Evolutionary conservation across 1,140 invertebrate species (phyloP), one percentile per base, ranked within the genome.

Genomic region (Mactra quadrangularis): DNA sequence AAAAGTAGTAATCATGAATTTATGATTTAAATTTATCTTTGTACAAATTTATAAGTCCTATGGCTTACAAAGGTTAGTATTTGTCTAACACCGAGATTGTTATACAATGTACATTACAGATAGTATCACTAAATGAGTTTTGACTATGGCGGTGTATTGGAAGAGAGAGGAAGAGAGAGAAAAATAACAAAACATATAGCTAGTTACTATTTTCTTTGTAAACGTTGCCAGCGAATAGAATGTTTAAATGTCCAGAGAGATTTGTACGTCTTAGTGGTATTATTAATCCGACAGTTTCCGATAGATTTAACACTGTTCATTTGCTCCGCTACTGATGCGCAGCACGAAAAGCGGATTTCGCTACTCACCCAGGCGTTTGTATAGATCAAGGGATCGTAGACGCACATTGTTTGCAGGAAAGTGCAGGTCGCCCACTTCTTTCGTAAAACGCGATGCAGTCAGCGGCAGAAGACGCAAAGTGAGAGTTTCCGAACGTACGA

Each of bases 211-310:
- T 68, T 50, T 68, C 64, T 52, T 41, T 33, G 13, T 11, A 17
- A 29, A 31, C 64, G 38, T 50, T 31, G n/a, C 27, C 1, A 47
- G 25, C 29, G 31, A 47, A 41, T 38, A 50, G 47, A 31, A 68
- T 68, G 38, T 68, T 68, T 52, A 68, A 68, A 50, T 68, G 64
- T 68, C 64, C 64, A 47, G 27, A 0, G 64, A 68, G 64, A 31
- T 19, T 27, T 27, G 47, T 68, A 68, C 47, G 41, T 68, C 64
- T 47, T 68, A 29, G 64, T 31, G 45, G 15, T 68, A 41, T 68
- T 38, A 68, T 68, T 68, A 68, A 68, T 68, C 45, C 64, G 45
- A 68, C 45, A 68, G 41, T 68, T 68, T 68, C 64, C 64, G 64
- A 52, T 68, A 68, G 64, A 68, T 68, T 68, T 68, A 68, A 68